Base-by-base conservation (phyloP, 2,113 vertebrate genomes). In the Athene noctua region DNA sequence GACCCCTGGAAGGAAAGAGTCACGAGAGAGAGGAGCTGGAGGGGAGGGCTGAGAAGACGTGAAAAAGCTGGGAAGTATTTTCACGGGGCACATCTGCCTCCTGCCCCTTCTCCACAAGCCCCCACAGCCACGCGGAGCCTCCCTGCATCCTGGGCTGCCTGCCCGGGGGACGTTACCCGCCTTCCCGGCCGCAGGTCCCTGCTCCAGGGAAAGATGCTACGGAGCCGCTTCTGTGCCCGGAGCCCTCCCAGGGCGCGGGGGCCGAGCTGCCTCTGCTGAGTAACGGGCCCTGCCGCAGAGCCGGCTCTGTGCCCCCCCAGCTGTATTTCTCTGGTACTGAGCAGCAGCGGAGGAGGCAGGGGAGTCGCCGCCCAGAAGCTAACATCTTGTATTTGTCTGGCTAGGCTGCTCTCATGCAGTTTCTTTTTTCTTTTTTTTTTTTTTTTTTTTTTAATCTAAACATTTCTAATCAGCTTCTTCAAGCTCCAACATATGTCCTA, bases 401-500 rank as follows among this genome's bases (percentile, higher is more conserved):
- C 54, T 32, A 26, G 80, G 91, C 75, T 85, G 62, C 85, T 95
- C 81, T 93, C 86, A 27, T 34, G 30, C 70, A 54, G 58, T 47
- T 90, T 61, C 81, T 95, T 63, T 44, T 47, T 90, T 61, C 81
- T 95, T 74, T 21, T 8, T 46, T 20, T 47, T 47, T 47, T 47
- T 47, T 47, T 46, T 46, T 47, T 47, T 62, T 94, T 97, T 94
- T 85, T 42, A 63, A 91, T 72, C 79, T 88, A 93, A 94, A 88
- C 86, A 81, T 75, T 5, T 32, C 91, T 95, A 93, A 96, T 96
- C 94, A 92, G 85, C 73, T 91, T 80, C 82, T 91, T 81, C 88
- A 91, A 95, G 96, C 91, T 92, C 91, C 42, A 92, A 90, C 95
- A 92, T 96, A 92, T 78, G 94, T 90, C 94, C 95, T 96, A 94